phyloP scores from a whole-genome alignment of 2,113 vertebrate species.

The Phyllopteryx taeniolatus region DNA sequence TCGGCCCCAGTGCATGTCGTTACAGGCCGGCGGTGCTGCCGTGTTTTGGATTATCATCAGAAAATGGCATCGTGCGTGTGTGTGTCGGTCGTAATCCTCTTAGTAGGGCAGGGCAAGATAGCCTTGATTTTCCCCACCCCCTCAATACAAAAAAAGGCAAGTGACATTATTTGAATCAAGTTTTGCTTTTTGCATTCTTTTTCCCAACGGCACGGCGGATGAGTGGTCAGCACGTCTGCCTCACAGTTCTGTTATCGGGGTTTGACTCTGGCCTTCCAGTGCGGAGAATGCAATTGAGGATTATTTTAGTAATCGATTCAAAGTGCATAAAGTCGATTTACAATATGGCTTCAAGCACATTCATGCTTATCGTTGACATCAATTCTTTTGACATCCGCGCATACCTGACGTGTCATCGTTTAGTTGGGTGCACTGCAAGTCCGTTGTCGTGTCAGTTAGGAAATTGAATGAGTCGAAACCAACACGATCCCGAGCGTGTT shows the following conservation, averaged over 20 bases:
- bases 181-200: neutral
- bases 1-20: constrained; percentile 43
- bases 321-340: too few species aligned
- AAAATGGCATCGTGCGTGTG: constrained; percentile 59
- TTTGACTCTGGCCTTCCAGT: neutral
- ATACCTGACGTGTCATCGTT: too few species aligned
- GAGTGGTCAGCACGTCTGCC: neutral
- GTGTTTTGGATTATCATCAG: constrained; percentile 70
- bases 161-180: neutral
- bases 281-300: neutral
- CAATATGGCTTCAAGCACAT: too few species aligned
- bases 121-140: neutral
- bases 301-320: too few species aligned
- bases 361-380: too few species aligned
- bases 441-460: too few species aligned
- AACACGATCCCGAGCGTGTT: too few species aligned
- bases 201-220: too few species aligned
- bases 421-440: too few species aligned
- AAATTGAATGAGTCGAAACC: too few species aligned
- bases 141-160: neutral
- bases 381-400: too few species aligned
- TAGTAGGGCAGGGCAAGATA: constrained; percentile 40
- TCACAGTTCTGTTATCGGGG: neutral
- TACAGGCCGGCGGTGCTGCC: constrained; percentile 45
- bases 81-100: constrained; percentile 59